Base-by-base conservation (phyloP, 35 echinoderm and acorn worm genomes). In the Apostichopus parvimensis region DNA sequence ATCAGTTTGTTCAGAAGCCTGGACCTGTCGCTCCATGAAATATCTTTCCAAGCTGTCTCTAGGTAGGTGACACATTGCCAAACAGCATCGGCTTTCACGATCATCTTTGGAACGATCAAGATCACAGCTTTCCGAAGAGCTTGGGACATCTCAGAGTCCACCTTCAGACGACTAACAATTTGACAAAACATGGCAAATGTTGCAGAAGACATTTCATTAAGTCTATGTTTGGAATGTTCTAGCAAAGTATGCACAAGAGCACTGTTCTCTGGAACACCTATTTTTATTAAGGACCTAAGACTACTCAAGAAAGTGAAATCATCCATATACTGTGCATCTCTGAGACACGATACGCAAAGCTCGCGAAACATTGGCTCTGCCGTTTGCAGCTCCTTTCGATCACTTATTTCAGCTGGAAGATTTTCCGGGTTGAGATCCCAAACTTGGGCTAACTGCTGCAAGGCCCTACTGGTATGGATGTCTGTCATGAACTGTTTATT, bases 391-490 rank as follows among this genome's bases (percentile, higher is more conserved):
- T 86, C 85, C 2, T 52, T 93, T 9, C 53, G 52, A 9, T 78
- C 13, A 93, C 75, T 21, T 90, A 91, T 23, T 78, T 25, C 13
- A 73, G 53, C 12, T 53, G 78, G 57, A 93, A 72, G 17, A 53
- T 91, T 91, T 57, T 34, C 73, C 21, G n/a, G 20, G 28, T 78
- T 56, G 4, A 78, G 57, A 18, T 86, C 57, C 56, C 56, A 28
- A 54, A 95, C 85, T 56, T 93, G 77, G 15, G 94, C 83, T 17
- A 95, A 91, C 78, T 82, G 92, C 24, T 26, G 73, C n/a, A 95
- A 77, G 1, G 94, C 94, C 14, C 91, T 77, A 34, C 83, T 87
- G 15, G 26, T 62, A 62, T 95, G 94, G 78, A 95, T 92, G 21
- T 90, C 86, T 25, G 57, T 93, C 52, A 92, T 53, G 53, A 83